These are phyloP conservation scores for Aselliscus stoliczkanus DNA, from an alignment of 2,797 vertebrate genomes.

Conservation along the genomic window DNA sequence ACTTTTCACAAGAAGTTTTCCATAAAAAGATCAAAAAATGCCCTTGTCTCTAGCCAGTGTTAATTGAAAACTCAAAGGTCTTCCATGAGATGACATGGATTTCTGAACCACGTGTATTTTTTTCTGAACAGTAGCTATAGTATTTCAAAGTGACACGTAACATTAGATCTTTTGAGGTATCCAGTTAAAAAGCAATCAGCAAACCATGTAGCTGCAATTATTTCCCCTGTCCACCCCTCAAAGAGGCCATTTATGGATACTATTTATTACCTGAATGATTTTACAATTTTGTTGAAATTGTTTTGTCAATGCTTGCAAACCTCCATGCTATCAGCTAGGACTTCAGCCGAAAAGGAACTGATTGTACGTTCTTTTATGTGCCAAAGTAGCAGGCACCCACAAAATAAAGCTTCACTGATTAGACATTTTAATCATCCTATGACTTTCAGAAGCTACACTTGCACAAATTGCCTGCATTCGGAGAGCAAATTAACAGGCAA, in stretches of 20 bases:
- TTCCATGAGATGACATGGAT: neutral
- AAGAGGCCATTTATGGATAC: neutral
- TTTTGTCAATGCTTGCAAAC: constrained; percentile 31
- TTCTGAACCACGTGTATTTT: neutral
- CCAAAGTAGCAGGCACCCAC: neutral
- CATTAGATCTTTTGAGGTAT: neutral
- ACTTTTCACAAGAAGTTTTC: neutral
- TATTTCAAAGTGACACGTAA: neutral
- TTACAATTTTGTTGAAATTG: constrained; percentile 13
- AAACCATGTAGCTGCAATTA: neutral
- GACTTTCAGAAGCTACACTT: neutral
- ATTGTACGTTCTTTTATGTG: neutral
- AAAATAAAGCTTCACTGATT: neutral
- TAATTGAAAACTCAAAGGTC: neutral
- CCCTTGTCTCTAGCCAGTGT: neutral
- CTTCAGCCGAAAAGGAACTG: neutral
- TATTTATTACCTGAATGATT: constrained; percentile 43
- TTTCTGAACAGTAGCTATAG: neutral
- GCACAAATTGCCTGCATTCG: neutral
- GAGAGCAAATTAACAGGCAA: neutral
- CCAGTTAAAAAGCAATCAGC: constrained; percentile 11
- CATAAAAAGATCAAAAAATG: neutral
- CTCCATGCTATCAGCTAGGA: neutral
- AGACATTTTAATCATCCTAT: neutral
- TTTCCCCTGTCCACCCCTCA: neutral